phyloP scores from a whole-genome alignment of 2,888 invertebrate species.

The Baccha elongata region DNA sequence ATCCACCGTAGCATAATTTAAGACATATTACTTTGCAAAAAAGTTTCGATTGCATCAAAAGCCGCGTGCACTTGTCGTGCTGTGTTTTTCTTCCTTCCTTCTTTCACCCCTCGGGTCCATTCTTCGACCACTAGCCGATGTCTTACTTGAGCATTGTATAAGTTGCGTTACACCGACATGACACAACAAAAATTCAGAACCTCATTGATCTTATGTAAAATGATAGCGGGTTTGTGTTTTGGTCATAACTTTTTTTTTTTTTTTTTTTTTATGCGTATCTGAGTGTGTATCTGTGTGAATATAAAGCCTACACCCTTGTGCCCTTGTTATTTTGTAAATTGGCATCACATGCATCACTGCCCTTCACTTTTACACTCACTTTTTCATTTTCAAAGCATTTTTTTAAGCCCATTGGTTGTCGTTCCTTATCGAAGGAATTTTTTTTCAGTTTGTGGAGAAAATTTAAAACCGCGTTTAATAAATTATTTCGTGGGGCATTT shows the following conservation, averaged over 20 bases:
- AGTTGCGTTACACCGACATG: constrained; percentile 57
- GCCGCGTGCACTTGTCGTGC: constrained; percentile 66
- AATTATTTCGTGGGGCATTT: constrained; percentile 81
- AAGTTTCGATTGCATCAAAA: constrained; percentile 71
- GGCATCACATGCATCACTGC: constrained; percentile 74
- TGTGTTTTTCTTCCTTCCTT: constrained; percentile 42
- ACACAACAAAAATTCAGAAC: constrained; percentile 49
- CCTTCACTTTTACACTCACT: constrained; percentile 78
- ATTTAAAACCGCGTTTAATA: constrained; percentile 76
- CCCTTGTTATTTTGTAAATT: constrained; percentile 69
- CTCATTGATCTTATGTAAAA: constrained; percentile 75
- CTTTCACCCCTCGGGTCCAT: background rate
- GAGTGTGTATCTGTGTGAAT: constrained; percentile 49
- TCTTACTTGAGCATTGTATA: constrained; percentile 70
- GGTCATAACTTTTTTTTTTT: constrained; percentile 67
- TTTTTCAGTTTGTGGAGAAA: constrained; percentile 55
- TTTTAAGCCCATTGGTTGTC: background rate
- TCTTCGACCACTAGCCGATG: constrained; percentile 32
- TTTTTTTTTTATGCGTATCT: constrained; percentile 30
- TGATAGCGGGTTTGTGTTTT: constrained; percentile 77
- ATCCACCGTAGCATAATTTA: constrained; percentile 69
- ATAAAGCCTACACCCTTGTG: constrained; percentile 70
- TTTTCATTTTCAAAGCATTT: constrained; percentile 56
- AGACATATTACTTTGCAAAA: constrained; percentile 70
- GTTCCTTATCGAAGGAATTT: constrained; percentile 32